These are phyloP conservation scores for Drosophila simulans DNA, from an alignment of 1,140 invertebrate genomes.

Conservation along the genomic window DNA sequence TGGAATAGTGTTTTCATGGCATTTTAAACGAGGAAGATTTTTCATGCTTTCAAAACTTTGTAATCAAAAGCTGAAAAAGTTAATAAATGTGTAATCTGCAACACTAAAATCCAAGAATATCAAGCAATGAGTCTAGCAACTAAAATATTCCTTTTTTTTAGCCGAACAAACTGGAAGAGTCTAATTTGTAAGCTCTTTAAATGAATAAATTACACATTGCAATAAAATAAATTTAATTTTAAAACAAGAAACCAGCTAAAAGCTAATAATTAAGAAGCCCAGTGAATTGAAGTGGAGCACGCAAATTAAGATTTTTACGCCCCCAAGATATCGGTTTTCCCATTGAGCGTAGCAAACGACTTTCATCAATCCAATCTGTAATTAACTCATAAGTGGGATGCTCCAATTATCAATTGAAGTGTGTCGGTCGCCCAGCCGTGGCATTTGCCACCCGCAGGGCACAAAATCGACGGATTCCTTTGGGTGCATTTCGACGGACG, in stretches of 20 bases:
- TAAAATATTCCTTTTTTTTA: too few species aligned
- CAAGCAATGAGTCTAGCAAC: too few species aligned
- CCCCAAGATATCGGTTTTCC: constrained; percentile 12
- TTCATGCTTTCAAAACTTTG: too few species aligned
- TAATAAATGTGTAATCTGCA: too few species aligned
- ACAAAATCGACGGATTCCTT: constrained; percentile 30
- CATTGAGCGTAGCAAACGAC: constrained; percentile 27
- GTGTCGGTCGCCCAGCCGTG: constrained; percentile 28
- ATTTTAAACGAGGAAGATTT: too few species aligned
- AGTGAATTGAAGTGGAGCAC: background rate
- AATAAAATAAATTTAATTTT: too few species aligned
- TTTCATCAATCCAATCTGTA: constrained; percentile 27
- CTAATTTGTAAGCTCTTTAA: too few species aligned
- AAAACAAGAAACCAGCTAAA: background rate
- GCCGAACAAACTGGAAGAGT: too few species aligned
- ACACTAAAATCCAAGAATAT: too few species aligned
- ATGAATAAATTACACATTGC: too few species aligned
- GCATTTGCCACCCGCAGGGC: constrained; percentile 15
- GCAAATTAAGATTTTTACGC: constrained; percentile 4
- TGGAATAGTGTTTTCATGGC: background rate
- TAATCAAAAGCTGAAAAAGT: too few species aligned
- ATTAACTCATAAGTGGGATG: constrained; percentile 45
- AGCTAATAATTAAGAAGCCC: background rate
- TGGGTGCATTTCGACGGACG: constrained; percentile 1
- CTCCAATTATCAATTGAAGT: constrained; percentile 36